Base-by-base conservation (phyloP, 2,797 vertebrate species). In the Emydoidea blandingii region DNA sequence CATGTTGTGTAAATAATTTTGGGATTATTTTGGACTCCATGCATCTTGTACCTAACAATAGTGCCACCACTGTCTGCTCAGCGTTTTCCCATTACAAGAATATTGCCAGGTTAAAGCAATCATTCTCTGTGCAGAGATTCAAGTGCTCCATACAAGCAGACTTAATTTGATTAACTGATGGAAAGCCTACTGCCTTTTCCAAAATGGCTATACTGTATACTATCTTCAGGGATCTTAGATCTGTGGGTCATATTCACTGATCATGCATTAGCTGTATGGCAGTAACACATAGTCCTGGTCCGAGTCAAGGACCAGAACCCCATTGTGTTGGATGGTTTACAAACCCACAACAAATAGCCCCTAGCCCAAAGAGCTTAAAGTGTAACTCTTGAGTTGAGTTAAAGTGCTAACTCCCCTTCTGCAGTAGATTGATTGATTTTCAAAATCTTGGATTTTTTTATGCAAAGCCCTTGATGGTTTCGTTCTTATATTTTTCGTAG, bases 401-500 rank as follows among this genome's bases (percentile, higher is more conserved):
- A 12, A 57, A 62, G 29, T 62, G 59, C 59, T 62, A 62, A 62
- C 59, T 62, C 59, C 6, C 31, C 89, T 93, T 91, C 29, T 95
- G 23, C 31, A 72, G 31, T 16, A 87, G 88, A 54, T 56, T 89
- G 74, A 83, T 59, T 56, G 79, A 83, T 57, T 53, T 50, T 50
- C 14, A 50, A 50, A 50, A 50, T 50, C 50, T 50, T 50, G 50
- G 50, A 50, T 50, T 16, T 50, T 50, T 50, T 50, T 16, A 50
- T 16, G 50, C 50, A 57, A 57, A 57, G 56, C 10, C 25, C 56
- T 57, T 57, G 12, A 12, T 57, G 56, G 27, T 62, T 92, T 86
- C 37, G 21, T 76, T 96, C 92, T 89, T 83, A 49, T 84, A n/a
- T 19, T 94, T 96, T 80, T 50, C n/a, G 57, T 19, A 78, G 79